Conservation (phyloP, 2,888 invertebrate species). For the Trichacis sp. region DNA sequence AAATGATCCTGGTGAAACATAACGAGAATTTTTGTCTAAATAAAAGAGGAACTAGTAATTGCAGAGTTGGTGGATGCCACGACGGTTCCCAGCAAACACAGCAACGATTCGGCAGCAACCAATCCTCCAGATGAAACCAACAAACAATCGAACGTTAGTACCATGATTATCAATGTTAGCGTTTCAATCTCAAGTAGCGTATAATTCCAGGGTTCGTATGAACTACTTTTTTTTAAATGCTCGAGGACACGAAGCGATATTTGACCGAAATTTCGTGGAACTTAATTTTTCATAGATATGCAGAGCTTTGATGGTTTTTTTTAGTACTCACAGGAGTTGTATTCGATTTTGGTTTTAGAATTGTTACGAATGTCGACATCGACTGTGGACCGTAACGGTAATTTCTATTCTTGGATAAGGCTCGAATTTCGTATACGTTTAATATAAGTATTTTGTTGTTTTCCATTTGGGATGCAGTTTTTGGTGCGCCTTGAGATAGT, state of each 20-base stretch:
- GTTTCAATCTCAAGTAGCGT: constrained; percentile 36
- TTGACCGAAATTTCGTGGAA: too few species aligned
- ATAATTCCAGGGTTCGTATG: constrained; percentile 38
- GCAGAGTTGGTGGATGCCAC: constrained; percentile 64
- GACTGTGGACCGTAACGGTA: too few species aligned
- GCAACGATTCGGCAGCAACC: constrained; percentile 51
- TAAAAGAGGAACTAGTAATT: constrained; percentile 61
- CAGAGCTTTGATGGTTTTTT: too few species aligned
- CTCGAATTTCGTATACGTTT: too few species aligned
- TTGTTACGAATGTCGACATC: too few species aligned
- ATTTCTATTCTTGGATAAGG: too few species aligned
- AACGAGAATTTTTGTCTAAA: constrained; percentile 57
- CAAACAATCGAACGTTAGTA: constrained; percentile 64
- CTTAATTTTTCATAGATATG: too few species aligned
- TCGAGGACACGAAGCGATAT: not conserved
- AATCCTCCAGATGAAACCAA: constrained; percentile 57
- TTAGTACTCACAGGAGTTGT: too few species aligned
- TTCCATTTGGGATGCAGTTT: too few species aligned
- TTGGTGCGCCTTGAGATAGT: too few species aligned
- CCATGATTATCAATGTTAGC: constrained; percentile 39
- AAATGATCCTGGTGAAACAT: constrained; percentile 34
- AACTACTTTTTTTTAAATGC: constrained; percentile 23
- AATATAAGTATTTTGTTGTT: too few species aligned
- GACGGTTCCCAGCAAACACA: constrained; percentile 56
- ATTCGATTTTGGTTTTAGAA: too few species aligned